A percentile compares a stretch with the other conserved stretches of the same genome.
These are phyloP conservation scores for Schlechtendalia chinensis DNA, from an alignment of 1,140 invertebrate genomes.

Conservation along the genomic window DNA sequence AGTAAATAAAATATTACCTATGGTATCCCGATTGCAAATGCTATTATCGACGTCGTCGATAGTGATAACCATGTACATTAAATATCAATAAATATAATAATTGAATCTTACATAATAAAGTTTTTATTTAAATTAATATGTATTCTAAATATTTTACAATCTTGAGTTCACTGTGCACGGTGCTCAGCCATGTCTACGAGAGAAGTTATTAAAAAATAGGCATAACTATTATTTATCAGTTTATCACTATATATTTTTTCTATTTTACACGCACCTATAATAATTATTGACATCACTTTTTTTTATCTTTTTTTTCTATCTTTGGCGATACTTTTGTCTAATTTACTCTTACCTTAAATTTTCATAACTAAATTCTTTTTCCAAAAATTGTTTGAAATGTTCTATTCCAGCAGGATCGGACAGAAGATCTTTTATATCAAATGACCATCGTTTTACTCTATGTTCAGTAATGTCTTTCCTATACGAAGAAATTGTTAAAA, in stretches of 20 bases:
- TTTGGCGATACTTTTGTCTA: background rate
- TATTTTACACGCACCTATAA: background rate
- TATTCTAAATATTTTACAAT: no score
- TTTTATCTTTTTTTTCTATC: background rate
- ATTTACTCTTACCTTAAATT: slow-evolving; percentile 81
- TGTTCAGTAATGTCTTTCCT: slow-evolving; percentile 85
- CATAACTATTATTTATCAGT: background rate
- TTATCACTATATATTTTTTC: no score
- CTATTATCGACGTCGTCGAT: no score
- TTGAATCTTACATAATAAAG: no score
- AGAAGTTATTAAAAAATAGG: background rate
- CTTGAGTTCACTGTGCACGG: no score
- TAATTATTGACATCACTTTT: background rate
- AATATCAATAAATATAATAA: no score
- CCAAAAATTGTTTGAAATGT: slow-evolving; percentile 92
- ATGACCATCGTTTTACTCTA: slow-evolving; percentile 93
- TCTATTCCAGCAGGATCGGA: slow-evolving; percentile 91
- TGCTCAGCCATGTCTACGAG: no score
- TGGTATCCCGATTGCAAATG: no score
- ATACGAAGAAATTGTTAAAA: slow-evolving; percentile 21
- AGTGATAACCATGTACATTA: no score
- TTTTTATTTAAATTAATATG: no score
- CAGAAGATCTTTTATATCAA: slow-evolving; percentile 90
- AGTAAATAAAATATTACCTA: no score
- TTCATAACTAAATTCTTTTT: slow-evolving; percentile 98